Evolutionary conservation across 1,140 invertebrate genomes (phyloP).

Genomic region (Achroia grisella): DNA sequence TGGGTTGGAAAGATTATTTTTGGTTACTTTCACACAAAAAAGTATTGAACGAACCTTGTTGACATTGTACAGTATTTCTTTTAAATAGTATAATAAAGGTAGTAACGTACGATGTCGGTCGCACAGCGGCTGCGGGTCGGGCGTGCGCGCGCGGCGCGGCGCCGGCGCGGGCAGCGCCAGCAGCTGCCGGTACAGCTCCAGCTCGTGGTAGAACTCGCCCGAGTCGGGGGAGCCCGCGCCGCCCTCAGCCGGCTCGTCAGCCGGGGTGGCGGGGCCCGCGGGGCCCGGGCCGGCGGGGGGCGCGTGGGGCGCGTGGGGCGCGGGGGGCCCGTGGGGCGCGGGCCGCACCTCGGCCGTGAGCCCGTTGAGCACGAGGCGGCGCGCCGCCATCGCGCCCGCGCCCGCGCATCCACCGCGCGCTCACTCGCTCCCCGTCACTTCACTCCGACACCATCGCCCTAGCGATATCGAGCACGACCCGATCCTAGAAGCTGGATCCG

Average conservation of each 20-base stretch:
- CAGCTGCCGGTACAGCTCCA: slow-evolving; percentile 56
- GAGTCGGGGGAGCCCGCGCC: slow-evolving; percentile 29
- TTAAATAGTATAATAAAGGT: too few relatives aligned
- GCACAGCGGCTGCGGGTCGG: slow-evolving; percentile 25
- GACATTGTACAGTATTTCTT: too few relatives aligned
- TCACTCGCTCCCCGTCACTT: too few relatives aligned
- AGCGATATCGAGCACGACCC: too few relatives aligned
- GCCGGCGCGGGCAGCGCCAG: slow-evolving; percentile 30
- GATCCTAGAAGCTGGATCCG: too few relatives aligned
- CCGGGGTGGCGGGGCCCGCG: background rate
- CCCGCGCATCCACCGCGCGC: slow-evolving; percentile 6
- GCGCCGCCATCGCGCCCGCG: slow-evolving; percentile 34
- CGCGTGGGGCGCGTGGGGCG: slow-evolving; percentile 46
- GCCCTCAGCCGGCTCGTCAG: background rate
- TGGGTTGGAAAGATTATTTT: too few relatives aligned
- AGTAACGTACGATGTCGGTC: background rate
- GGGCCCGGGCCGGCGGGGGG: slow-evolving; percentile 46
- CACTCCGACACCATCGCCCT: too few relatives aligned
- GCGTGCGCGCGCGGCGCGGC: slow-evolving; percentile 27
- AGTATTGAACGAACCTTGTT: too few relatives aligned
- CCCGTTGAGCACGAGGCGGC: slow-evolving; percentile 57
- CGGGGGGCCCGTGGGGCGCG: background rate
- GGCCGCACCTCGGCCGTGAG: slow-evolving; percentile 48
- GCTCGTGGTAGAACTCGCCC: slow-evolving; percentile 61
- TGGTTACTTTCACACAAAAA: too few relatives aligned